Evolutionary conservation across 1,140 invertebrate genomes (phyloP), one percentile per base, ranked within the genome.

Genomic region (Bicyclus anynana): DNA sequence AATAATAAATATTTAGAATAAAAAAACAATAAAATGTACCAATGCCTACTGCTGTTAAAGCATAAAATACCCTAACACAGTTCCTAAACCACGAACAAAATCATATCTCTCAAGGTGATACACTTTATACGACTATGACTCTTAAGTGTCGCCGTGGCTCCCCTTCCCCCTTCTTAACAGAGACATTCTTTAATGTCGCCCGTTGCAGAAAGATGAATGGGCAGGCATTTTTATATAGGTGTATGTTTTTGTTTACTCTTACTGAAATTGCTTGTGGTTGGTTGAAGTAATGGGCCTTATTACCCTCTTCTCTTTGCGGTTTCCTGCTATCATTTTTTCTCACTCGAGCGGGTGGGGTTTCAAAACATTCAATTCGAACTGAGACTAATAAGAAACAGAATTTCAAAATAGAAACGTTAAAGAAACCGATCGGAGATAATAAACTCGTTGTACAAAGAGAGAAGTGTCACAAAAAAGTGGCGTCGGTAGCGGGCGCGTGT

Each of bases 181-280:
- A 74, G 81, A 85, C 81, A 87, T 87, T 86, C 79, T 87, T 84
- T 80, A 84, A 86, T 80, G 83, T 86, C 80, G 79, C 75, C 67
- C 73, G 74, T 80, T 84, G 74, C 71, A 80, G 81, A 86, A 84
- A 87, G 84, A 87, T 79, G 81, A 83, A 87, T 87, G 80, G 79
- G 72, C 72, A 77, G 52, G 77, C 78, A 84, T 87, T 85, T 87
- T 82, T 85, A 78, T 79, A 78, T 75, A 81, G 68, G 74, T 74
- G 75, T 84, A 73, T 85, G 77, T 83, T 82, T 82, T 83, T 85
- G 74, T 82, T 79, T 78, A 77, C 67, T 68, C 72, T 69, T 70
- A 75, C 69, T 76, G 56, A 77, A 80, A 81, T 75, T 77, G 71
- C 71, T 73, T 85, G 82, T 67, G 82, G 82, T 85, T 80, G 74